These are phyloP conservation scores for Tanypteryx hageni DNA, from an alignment of 2,888 invertebrate species.

Conservation along the genomic window DNA sequence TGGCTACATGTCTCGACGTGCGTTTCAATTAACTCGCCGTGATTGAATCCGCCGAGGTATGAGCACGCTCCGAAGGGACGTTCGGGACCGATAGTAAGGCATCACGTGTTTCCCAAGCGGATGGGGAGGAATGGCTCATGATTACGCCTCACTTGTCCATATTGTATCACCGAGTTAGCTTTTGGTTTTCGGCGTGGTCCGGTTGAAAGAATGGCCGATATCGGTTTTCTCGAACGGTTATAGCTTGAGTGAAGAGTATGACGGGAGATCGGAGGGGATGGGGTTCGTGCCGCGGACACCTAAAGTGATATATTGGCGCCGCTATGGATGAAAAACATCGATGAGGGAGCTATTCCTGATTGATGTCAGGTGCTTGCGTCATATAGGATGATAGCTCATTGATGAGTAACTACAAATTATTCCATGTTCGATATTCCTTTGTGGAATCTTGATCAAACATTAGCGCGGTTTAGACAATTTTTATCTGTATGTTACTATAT, in stretches of 20 bases:
- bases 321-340: no score
- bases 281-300: not conserved
- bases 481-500: no score
- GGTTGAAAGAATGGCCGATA: not conserved
- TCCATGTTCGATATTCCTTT: no score
- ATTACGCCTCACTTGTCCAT: not conserved
- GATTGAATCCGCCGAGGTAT: conserved; percentile 23
- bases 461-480: no score
- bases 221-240: not conserved
- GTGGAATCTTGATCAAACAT: no score
- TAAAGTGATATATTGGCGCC: not conserved
- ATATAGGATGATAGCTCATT: no score
- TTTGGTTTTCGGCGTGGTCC: no score
- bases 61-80: not conserved
- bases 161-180: not conserved
- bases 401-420: no score
- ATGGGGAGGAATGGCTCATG: not conserved
- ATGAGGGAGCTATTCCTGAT: no score
- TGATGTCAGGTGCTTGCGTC: no score
- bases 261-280: not conserved
- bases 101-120: not conserved
- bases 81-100: not conserved
- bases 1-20: no score
- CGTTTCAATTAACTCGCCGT: conserved; percentile 35
- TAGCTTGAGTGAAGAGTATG: not conserved